Base-by-base conservation (phyloP, 2,888 invertebrate species). In the Cepaea hortensis region DNA sequence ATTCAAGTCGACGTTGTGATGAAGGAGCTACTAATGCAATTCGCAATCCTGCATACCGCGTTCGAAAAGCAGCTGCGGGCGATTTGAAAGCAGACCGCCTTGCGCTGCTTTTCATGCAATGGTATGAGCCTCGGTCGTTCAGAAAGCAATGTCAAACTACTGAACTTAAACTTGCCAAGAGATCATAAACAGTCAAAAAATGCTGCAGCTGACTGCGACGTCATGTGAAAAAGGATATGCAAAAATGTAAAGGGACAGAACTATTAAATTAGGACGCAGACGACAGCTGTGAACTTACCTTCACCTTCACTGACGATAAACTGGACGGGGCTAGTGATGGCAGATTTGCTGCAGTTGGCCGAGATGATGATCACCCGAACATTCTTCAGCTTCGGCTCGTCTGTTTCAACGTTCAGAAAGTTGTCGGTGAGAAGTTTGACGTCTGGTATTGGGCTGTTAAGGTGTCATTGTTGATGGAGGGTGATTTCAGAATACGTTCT, bases 251-350 rank as follows among this genome's bases (percentile, higher is more conserved):
- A 76, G 15, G 48, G 23, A 15, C 35, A 76, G 11, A 76, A 76
- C 11, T 6, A 76, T 76, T 13, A 55, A 55, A 55, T 11, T 6
- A 55, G 7, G 55, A 55, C 55, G 11, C 55, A 55, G 55, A 55
- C 55, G 55, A 55, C 11, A 9, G 55, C 11, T 55, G 55, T 55
- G 20, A 23, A 70, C 90, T 88, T 85, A 94, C 94, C 93, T 93
- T 94, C 93, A 7, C 94, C 94, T 86, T 94, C 94, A 82, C 91
- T 93, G 87, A 94, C 93, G 65, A 94, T 92, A 88, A 94, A 94
- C 89, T 93, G 93, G 65, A 94, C 92, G 1, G 94, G 93, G 87
- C 93, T 93, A 23, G 91, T 90, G 68, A 94, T 90, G 18, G 92
- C 94, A 3, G 93, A 93, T 87, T 93, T 92, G 87, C 92, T 93